These are phyloP conservation scores for Chirona hameri DNA, from an alignment of 2,888 invertebrate species.

Conservation along the genomic window DNA sequence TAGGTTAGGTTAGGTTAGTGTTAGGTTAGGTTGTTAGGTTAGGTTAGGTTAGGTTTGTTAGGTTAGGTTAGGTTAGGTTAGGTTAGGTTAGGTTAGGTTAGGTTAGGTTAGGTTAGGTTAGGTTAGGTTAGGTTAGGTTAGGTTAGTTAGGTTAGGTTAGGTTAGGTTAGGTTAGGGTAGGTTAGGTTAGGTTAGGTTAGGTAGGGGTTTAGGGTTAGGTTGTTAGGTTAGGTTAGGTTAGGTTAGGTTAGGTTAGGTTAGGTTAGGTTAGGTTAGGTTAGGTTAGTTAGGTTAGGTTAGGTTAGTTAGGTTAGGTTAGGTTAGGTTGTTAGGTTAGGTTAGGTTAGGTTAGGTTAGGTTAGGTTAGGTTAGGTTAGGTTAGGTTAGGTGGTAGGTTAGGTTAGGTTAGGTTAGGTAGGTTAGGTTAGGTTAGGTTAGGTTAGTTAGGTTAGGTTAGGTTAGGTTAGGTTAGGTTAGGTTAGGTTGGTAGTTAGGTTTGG, in stretches of 20 bases:
- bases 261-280: slow-evolving; percentile 39
- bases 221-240: slow-evolving; percentile 40
- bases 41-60: no score
- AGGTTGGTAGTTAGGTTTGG: slow-evolving; percentile 40
- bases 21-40: no score
- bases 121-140: slow-evolving; percentile 39
- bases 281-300: slow-evolving; percentile 40
- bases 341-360: slow-evolving; percentile 40
- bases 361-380: slow-evolving; percentile 39
- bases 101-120: slow-evolving; percentile 38
- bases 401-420: no score
- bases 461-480: no score
- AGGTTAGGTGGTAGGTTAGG: no score
- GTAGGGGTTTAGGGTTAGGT: neutral
- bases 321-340: slow-evolving; percentile 40
- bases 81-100: slow-evolving; percentile 38
- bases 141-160: slow-evolving; percentile 32
- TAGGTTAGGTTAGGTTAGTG: no score
- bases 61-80: slow-evolving; percentile 40
- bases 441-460: slow-evolving; percentile 39
- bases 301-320: no score
- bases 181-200: slow-evolving; percentile 39
- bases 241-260: slow-evolving; percentile 40
- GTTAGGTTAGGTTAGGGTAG: slow-evolving; percentile 36
- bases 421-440: no score